Conservation (phyloP, 1,140 invertebrate species). For the Philopotamus ludificatus region DNA sequence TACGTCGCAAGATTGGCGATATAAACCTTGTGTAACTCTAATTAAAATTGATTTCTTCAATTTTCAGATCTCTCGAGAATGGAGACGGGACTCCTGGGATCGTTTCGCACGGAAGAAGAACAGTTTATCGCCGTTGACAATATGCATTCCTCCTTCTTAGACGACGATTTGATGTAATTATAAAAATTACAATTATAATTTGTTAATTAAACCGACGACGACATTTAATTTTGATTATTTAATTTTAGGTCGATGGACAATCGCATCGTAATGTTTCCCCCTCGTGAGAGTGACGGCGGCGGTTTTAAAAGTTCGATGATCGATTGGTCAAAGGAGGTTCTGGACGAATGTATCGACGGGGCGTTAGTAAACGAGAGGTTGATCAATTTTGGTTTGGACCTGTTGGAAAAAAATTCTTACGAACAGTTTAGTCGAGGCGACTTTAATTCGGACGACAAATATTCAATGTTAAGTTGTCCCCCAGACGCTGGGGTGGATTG, state of each 20-base stretch:
- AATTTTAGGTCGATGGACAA: slow-evolving; percentile 17
- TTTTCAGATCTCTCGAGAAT: no score
- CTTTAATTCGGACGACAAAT: no score
- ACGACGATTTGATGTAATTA: no score
- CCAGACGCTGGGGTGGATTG: no score
- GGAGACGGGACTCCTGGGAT: slow-evolving; percentile 32
- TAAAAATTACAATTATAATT: slow-evolving; percentile 6
- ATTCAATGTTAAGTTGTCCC: no score
- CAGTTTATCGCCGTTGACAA: slow-evolving; percentile 24
- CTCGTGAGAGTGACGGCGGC: slow-evolving; percentile 18
- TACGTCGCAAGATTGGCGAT: no score
- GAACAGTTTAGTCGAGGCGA: no score
- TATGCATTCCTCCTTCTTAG: no score
- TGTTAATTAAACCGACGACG: not conserved
- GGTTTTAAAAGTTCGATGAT: slow-evolving; percentile 30
- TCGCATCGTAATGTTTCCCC: not conserved
- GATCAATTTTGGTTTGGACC: slow-evolving; percentile 6
- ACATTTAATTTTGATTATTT: slow-evolving; percentile 4
- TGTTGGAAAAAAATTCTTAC: slow-evolving; percentile 6
- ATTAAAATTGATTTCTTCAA: no score
- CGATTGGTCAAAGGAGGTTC: slow-evolving; percentile 30
- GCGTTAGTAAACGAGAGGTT: slow-evolving; percentile 8
- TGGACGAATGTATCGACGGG: slow-evolving; percentile 1
- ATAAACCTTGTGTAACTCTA: no score
- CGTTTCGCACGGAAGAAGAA: slow-evolving; percentile 33